These are phyloP conservation scores for Antheraea mylitta DNA, from an alignment of 1,140 invertebrate genomes.

Conservation along the genomic window DNA sequence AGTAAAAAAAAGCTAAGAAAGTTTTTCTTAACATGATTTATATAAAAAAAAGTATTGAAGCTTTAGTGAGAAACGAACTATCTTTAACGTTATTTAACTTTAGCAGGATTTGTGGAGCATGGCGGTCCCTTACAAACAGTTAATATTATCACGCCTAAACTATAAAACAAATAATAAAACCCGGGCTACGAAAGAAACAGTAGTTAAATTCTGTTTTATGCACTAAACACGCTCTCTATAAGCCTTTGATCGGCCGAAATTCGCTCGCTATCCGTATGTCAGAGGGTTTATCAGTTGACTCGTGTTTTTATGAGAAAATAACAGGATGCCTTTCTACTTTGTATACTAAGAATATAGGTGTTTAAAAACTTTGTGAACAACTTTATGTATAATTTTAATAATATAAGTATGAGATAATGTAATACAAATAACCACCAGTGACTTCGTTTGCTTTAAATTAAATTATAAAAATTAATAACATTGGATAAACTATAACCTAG, in stretches of 20 bases:
- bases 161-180: conserved; percentile 4
- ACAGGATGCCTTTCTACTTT: background rate
- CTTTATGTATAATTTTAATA: background rate
- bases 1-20: too few species aligned
- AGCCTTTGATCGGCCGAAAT: background rate
- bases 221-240: background rate
- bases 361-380: background rate
- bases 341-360: background rate
- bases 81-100: background rate
- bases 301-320: background rate
- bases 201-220: background rate
- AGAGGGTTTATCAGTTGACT: background rate
- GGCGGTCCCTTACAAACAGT: too few species aligned
- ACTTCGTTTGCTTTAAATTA: too few species aligned
- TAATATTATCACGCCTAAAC: background rate
- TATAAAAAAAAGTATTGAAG: background rate
- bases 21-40: too few species aligned
- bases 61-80: background rate
- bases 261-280: background rate
- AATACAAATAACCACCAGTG: too few species aligned
- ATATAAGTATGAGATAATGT: too few species aligned
- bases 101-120: background rate
- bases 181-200: background rate
- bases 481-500: too few species aligned
- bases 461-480: too few species aligned